phyloP scores from a whole-genome alignment of 1,140 invertebrate species.

The Sycobia sp. region DNA sequence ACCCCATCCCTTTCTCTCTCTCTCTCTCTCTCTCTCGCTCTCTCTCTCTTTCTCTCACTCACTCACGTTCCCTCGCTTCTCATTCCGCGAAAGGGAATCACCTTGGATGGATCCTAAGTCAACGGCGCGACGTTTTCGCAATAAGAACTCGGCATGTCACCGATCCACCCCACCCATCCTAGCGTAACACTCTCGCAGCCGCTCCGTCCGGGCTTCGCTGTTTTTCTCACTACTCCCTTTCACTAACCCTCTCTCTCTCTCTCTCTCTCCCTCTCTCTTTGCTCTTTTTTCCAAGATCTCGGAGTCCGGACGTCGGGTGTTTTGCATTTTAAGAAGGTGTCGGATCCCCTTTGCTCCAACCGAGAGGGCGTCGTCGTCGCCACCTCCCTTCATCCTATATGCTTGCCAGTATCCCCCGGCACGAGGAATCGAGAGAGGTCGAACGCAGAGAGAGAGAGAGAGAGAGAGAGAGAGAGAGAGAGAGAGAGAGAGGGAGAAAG shows the following conservation, averaged over 20 bases:
- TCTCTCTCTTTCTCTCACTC: too few relatives aligned
- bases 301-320: constrained; percentile 45
- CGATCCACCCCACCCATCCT: constrained; percentile 8
- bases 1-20: too few relatives aligned
- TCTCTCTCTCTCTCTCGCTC: too few relatives aligned
- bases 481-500: constrained; percentile 9
- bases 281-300: constrained; percentile 17
- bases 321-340: constrained; percentile 62
- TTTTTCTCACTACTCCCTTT: constrained; percentile 1
- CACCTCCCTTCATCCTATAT: constrained; percentile 34
- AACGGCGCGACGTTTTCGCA: constrained; percentile 44
- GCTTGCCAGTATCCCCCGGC: constrained; percentile 13
- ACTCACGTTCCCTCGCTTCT: too few relatives aligned
- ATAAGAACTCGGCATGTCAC: constrained; percentile 41
- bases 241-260: constrained; percentile 19
- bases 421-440: constrained; percentile 16
- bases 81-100: constrained; percentile 30
- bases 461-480: constrained; percentile 21
- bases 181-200: not conserved
- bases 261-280: constrained; percentile 29
- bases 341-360: constrained; percentile 50
- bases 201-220: constrained; percentile 1
- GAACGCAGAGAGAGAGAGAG: not conserved
- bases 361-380: constrained; percentile 37
- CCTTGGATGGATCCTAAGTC: constrained; percentile 36